Evolutionary conservation across 2,797 vertebrate species (phyloP).

Genomic region (Orestias chungarensis): DNA sequence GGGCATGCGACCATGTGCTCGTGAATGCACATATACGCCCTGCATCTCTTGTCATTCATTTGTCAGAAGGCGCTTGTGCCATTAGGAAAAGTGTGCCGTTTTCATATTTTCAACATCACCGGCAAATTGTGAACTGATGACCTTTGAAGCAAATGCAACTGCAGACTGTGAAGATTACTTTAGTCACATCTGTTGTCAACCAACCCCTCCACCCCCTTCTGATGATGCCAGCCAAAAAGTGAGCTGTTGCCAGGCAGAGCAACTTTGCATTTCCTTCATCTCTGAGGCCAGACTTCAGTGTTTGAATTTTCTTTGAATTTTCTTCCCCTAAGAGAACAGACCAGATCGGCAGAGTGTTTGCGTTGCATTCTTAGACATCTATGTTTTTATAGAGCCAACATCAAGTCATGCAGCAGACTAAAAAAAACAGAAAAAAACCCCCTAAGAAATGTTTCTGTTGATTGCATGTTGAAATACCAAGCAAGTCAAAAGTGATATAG

Average conservation of each 20-base stretch:
- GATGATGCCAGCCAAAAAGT: constrained; percentile 64
- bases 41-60: constrained; percentile 24
- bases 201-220: constrained; percentile 42
- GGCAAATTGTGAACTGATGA: constrained; percentile 55
- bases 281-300: constrained; percentile 50
- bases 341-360: constrained; percentile 28
- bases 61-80: constrained; percentile 30
- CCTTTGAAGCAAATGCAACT: constrained; percentile 69
- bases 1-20: constrained; percentile 4
- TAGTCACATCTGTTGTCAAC: constrained; percentile 66
- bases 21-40: constrained; percentile 1
- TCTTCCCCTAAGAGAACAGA: constrained; percentile 32
- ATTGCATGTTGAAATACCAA: constrained; percentile 20
- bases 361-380: constrained; percentile 47
- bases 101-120: constrained; percentile 26
- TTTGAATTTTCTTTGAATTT: constrained; percentile 55
- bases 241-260: constrained; percentile 60
- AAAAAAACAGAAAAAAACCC: constrained; percentile 28
- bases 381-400: constrained; percentile 51
- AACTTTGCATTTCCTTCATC: constrained; percentile 47
- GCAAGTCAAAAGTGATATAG: constrained; percentile 9
- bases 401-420: constrained; percentile 28
- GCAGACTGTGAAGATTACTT: constrained; percentile 61
- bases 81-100: constrained; percentile 19
- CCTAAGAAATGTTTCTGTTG: constrained; percentile 29